A percentile compares a stretch with the other conserved stretches of the same genome.
phyloP scores from a whole-genome alignment of 2,113 vertebrate species.

The Vireo altiloquus region DNA sequence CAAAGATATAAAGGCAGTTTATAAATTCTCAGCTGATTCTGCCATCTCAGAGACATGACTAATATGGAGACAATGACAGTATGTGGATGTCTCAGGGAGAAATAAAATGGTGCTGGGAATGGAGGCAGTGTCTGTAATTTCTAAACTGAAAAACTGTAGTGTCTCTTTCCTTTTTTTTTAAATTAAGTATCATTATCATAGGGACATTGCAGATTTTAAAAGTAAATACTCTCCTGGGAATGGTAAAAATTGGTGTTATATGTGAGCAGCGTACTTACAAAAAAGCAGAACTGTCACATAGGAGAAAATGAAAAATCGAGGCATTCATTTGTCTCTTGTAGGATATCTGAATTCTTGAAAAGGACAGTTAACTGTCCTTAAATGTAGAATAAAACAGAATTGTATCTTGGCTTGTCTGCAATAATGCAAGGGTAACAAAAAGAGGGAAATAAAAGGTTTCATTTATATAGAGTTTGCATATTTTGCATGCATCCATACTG shows the following conservation, averaged over 20 bases:
- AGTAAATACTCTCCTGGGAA: not conserved
- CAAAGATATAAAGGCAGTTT: not conserved
- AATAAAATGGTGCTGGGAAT: not conserved
- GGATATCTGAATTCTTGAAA: not conserved
- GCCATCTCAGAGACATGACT: not conserved
- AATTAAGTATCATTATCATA: not conserved
- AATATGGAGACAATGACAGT: not conserved
- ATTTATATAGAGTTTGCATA: not conserved
- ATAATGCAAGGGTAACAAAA: not conserved
- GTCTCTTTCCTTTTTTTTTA: not conserved
- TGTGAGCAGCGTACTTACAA: not conserved
- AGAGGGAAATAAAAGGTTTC: not conserved
- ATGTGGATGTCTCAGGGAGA: not conserved
- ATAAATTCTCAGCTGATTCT: slow-evolving; percentile 20
- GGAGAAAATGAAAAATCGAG: not conserved
- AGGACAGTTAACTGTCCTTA: not conserved
- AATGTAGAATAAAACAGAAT: not conserved
- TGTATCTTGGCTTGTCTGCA: not conserved
- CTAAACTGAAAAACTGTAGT: not conserved
- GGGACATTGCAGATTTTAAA: not conserved
- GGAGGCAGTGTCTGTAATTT: not conserved
- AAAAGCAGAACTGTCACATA: not conserved
- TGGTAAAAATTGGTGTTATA: not conserved
- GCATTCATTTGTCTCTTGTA: not conserved
- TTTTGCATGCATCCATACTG: not conserved